Evolutionary conservation across 2,113 vertebrate species (phyloP).

Genomic region (Pangasianodon gigas): DNA sequence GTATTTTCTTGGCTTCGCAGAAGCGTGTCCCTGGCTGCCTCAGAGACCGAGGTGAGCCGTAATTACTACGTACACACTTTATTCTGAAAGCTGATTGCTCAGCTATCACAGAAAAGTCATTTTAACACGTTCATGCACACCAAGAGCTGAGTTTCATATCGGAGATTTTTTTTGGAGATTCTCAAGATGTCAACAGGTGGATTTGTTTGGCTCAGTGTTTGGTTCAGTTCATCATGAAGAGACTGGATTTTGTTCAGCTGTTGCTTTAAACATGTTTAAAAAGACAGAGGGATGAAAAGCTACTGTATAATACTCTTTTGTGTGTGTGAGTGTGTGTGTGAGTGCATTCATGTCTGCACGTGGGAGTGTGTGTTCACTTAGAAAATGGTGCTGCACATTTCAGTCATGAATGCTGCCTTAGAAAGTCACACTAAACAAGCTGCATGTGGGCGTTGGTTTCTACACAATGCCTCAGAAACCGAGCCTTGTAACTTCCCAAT

Average conservation of each 20-base stretch:
- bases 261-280: constrained; percentile 7
- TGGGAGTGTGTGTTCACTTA: not conserved
- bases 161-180: not conserved
- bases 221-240: not conserved
- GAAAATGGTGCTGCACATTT: not conserved
- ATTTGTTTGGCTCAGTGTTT: not conserved
- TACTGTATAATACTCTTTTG: not conserved
- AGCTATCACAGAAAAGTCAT: not conserved
- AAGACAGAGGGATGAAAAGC: not conserved
- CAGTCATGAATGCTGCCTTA: not conserved
- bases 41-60: constrained; percentile 19
- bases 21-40: constrained; percentile 1
- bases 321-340: not conserved
- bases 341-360: not conserved
- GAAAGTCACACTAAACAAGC: not conserved
- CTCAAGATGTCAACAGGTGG: not conserved
- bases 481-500: not conserved
- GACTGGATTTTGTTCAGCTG: not conserved
- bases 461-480: not conserved
- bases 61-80: constrained; percentile 38
- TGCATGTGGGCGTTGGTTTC: not conserved
- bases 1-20: constrained; percentile 45
- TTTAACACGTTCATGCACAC: too few species aligned
- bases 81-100: not conserved
- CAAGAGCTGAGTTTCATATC: not conserved